Evolutionary conservation across 2,113 vertebrate genomes (phyloP).

Genomic region (Sakesphorus luctuosus): DNA sequence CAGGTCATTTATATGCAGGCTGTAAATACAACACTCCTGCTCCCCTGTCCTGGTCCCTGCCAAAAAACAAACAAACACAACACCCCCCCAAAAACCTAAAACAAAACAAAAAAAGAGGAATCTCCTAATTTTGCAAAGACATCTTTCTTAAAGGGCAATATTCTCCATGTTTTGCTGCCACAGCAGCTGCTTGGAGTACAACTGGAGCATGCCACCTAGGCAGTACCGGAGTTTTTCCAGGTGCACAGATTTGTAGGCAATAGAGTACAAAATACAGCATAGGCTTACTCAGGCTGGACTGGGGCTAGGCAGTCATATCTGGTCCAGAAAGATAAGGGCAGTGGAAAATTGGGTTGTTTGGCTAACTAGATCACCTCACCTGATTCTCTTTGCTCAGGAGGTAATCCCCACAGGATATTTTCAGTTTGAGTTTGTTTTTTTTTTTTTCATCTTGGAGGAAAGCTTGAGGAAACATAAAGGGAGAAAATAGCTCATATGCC

Average conservation of each 20-base stretch:
- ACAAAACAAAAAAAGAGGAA: background rate
- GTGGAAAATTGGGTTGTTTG: constrained; percentile 36
- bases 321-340: constrained; percentile 13
- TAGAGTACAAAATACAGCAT: background rate
- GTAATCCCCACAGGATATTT: background rate
- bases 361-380: background rate
- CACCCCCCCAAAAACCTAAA: background rate
- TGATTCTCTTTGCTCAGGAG: constrained; percentile 16
- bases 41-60: background rate
- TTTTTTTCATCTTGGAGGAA: background rate
- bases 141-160: background rate
- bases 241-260: background rate
- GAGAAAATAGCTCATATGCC: background rate
- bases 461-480: background rate
- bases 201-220: background rate
- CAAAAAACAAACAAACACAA: background rate
- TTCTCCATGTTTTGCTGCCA: background rate
- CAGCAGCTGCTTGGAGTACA: background rate
- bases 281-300: background rate
- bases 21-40: background rate
- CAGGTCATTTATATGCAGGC: background rate
- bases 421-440: background rate
- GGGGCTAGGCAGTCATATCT: background rate
- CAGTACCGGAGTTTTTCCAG: constrained; percentile 6
- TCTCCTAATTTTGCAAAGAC: background rate